Evolutionary conservation across 2,888 invertebrate genomes (phyloP), one percentile per base, ranked within the genome.

Genomic region (Limnephilus lunatus): DNA sequence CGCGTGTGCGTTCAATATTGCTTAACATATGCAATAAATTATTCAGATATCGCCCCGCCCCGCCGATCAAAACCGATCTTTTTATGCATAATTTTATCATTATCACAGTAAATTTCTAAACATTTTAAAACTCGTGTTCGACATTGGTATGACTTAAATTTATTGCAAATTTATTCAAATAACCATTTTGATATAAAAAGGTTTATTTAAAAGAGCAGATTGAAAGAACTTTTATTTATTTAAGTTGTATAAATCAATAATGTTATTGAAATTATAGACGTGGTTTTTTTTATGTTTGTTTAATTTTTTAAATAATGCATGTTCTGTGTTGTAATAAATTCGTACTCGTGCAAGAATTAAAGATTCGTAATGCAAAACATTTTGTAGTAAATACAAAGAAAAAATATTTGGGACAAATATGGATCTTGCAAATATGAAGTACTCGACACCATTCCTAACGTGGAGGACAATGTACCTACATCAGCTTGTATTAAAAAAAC

Each of bases 101-200:
- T 32, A 82, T n/a, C 7, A 68, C 19, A 25, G 5, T 68, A 25
- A 68, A 68, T 68, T 68, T 68, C 68, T n/a, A 68, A 68, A 32
- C 19, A 32, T 82, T 82, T 32, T 82, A 82, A 32, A 31, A 82
- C 82, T 19, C 82, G 14, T 31, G 82, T 82, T 82, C 14, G 32
- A 82, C 32, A 82, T 82, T 32, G 15, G 32, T 31, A 15, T 14
- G 14, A 32, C 30, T 82, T 14, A 9, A 68, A 82, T 82, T 82
- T 82, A 82, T 82, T 31, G 82, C 82, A 82, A 82, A 32, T 82
- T 82, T 82, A 82, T 82, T 82, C 32, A 31, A 31, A 32, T 32
- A 68, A 68, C 19, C 19, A 68, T 68, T 68, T 68, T 2, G 68
- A 25, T 68, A n/a, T n/a, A 25, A 68, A n/a, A 68, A n/a, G 68